A percentile compares a stretch with the other conserved stretches of the same genome.
phyloP scores from a whole-genome alignment of 2,797 vertebrate species.

The Acanthiza pusilla region DNA sequence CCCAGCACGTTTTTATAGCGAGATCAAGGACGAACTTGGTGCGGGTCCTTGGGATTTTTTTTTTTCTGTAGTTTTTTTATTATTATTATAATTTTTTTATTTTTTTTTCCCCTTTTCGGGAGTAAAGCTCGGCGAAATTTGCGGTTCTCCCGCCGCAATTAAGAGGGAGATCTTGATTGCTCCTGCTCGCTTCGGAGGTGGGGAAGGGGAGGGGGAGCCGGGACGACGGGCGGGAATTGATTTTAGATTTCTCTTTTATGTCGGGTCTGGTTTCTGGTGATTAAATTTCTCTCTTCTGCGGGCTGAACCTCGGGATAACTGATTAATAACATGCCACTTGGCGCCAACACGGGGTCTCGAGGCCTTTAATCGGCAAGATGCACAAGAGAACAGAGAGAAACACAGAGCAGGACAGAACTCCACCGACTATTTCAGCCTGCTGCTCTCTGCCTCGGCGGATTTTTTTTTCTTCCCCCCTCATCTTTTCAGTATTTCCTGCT shows the following conservation, averaged over 20 bases:
- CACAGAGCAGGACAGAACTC: conserved; percentile 54
- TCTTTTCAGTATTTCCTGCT: conserved; percentile 73
- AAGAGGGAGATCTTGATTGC: not conserved
- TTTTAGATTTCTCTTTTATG: conserved; percentile 70
- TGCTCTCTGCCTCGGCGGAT: not conserved
- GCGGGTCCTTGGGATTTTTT: not conserved
- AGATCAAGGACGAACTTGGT: conserved; percentile 41
- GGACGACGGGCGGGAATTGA: conserved; percentile 38
- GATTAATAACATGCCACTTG: conserved; percentile 73
- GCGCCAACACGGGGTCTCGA: conserved; percentile 65
- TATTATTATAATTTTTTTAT: no score
- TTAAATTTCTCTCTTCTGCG: conserved; percentile 69
- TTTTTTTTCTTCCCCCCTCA: not conserved
- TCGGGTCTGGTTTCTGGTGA: conserved; percentile 68
- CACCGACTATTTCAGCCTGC: not conserved
- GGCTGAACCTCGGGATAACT: conserved; percentile 64
- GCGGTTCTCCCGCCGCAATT: not conserved
- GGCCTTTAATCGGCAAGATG: conserved; percentile 68
- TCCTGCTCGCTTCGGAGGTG: conserved; percentile 1
- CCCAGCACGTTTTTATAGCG: conserved; percentile 1
- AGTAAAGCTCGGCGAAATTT: not conserved
- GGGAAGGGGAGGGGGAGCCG: not conserved
- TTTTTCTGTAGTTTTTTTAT: no score
- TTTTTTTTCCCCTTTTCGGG: not conserved
- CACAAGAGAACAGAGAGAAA: conserved; percentile 56